A percentile compares a stretch with the other conserved stretches of the same genome.
These are phyloP conservation scores for Cyanoderma ruficeps DNA, from an alignment of 2,113 vertebrate genomes.

Conservation along the genomic window DNA sequence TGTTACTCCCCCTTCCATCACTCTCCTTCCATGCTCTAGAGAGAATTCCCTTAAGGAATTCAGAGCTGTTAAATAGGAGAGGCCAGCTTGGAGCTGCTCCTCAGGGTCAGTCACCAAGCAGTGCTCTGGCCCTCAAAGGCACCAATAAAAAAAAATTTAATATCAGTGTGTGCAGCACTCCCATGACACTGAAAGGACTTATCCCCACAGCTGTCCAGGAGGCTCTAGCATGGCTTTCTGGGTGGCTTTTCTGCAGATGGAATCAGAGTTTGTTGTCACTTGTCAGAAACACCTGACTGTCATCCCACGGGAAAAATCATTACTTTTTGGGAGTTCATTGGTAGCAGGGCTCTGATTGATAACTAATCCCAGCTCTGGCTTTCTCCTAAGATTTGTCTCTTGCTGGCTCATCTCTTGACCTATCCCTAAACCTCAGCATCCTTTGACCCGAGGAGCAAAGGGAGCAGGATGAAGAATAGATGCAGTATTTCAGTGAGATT, in stretches of 20 bases:
- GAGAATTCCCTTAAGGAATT: background rate
- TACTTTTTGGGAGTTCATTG: background rate
- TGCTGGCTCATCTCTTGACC: background rate
- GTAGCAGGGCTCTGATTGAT: background rate
- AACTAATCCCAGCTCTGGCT: background rate
- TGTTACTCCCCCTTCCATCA: background rate
- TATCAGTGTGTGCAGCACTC: background rate
- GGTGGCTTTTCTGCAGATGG: background rate
- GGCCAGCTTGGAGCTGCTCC: background rate
- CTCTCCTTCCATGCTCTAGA: background rate
- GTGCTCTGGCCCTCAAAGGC: background rate
- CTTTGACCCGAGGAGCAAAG: background rate
- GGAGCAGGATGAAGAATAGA: background rate
- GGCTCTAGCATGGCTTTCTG: background rate
- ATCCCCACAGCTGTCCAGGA: background rate
- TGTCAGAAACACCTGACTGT: background rate
- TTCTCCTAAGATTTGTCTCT: background rate
- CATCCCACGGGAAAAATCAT: background rate
- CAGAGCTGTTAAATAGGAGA: background rate
- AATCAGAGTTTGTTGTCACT: background rate
- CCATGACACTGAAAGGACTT: accelerated
- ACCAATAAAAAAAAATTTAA: background rate
- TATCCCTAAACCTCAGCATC: background rate
- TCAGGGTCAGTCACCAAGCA: background rate
- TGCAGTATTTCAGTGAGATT: background rate